These are phyloP conservation scores for Goniozus legneri DNA, from an alignment of 1,140 invertebrate genomes.

Conservation along the genomic window DNA sequence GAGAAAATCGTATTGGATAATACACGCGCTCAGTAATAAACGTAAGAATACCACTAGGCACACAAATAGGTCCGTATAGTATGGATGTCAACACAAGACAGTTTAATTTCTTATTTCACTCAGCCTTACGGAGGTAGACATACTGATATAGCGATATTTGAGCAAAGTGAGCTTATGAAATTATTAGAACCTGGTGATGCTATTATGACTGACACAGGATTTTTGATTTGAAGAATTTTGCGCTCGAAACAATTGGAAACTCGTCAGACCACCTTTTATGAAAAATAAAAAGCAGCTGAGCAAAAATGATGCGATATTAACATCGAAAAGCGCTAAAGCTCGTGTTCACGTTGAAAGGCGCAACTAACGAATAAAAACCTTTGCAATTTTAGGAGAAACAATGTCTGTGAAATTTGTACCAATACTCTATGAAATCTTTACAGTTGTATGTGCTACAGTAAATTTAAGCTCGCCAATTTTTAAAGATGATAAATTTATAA, in stretches of 20 bases:
- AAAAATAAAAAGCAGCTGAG: slow-evolving; percentile 5
- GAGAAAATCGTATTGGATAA: too few relatives aligned
- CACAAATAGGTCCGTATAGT: too few relatives aligned
- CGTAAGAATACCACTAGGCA: too few relatives aligned
- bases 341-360: slow-evolving; percentile 16
- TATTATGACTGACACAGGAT: slow-evolving; percentile 1
- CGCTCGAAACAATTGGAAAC: neutral
- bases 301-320: slow-evolving; percentile 5
- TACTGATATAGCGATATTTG: too few relatives aligned
- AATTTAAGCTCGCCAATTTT: slow-evolving; percentile 20
- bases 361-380: slow-evolving; percentile 13
- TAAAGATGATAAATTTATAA: slow-evolving; percentile 16
- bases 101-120: too few relatives aligned
- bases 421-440: slow-evolving; percentile 17
- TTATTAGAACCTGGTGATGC: slow-evolving; percentile 6
- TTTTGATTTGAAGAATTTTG: slow-evolving; percentile 13
- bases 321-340: slow-evolving; percentile 12
- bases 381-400: slow-evolving; percentile 12
- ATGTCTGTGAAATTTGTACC: slow-evolving; percentile 11
- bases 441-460: slow-evolving; percentile 14
- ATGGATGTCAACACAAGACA: too few relatives aligned
- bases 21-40: too few relatives aligned
- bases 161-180: too few relatives aligned
- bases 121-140: too few relatives aligned
- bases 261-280: neutral